Conservation (phyloP, 2,797 vertebrate species). For the Semotilus atromaculatus region DNA sequence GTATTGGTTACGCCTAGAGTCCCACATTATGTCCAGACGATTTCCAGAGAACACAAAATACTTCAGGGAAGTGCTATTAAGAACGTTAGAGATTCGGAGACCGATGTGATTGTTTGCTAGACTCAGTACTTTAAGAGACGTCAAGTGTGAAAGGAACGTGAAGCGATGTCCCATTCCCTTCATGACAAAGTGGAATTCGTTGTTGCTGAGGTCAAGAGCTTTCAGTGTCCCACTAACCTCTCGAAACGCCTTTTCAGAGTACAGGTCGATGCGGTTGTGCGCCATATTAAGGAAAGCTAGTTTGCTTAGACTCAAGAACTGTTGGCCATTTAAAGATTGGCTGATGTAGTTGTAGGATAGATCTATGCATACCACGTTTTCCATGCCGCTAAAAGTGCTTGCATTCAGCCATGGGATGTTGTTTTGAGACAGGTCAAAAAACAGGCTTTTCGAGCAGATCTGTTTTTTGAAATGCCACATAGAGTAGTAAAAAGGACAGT, state of each 20-base stretch:
- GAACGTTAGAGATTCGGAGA: conserved; percentile 70
- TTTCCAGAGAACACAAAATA: conserved; percentile 79
- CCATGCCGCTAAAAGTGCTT: conserved; percentile 76
- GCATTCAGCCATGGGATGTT: conserved; percentile 73
- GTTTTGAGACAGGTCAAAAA: conserved; percentile 82
- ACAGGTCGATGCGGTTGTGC: conserved; percentile 82
- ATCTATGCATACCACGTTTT: conserved; percentile 78
- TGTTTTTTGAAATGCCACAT: conserved; percentile 60
- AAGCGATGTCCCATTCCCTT: conserved; percentile 82
- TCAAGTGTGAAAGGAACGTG: conserved; percentile 72
- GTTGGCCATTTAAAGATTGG: conserved; percentile 68
- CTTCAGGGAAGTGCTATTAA: conserved; percentile 75
- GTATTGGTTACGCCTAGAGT: conserved; percentile 72
- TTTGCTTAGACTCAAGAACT: conserved; percentile 70
- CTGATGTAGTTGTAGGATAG: conserved; percentile 84
- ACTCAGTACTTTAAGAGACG: conserved; percentile 73
- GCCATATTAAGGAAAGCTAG: conserved; percentile 78
- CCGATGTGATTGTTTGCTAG: conserved; percentile 80
- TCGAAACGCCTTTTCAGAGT: conserved; percentile 69
- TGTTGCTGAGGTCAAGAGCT: conserved; percentile 80
- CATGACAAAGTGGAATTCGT: conserved; percentile 83
- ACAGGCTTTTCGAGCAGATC: conserved; percentile 63
- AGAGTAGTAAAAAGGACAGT: conserved; percentile 38
- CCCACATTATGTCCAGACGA: conserved; percentile 79
- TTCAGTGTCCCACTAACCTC: conserved; percentile 77